Base-by-base conservation (phyloP, 2,113 vertebrate genomes). In the Campylomormyrus numenius region DNA sequence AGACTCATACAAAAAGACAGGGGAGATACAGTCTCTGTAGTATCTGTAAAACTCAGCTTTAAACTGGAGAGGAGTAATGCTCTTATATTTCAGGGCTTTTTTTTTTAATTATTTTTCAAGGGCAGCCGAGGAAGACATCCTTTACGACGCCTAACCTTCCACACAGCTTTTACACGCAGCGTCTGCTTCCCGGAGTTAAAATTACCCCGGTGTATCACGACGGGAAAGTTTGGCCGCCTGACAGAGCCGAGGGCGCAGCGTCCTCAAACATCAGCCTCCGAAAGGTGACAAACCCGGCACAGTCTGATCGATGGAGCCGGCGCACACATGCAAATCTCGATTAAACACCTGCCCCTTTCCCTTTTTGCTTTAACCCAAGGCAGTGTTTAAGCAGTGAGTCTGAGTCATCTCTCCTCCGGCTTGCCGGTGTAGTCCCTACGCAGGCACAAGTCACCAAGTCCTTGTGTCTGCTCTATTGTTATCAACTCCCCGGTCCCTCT, bases 381-480 rank as follows among this genome's bases (percentile, higher is more conserved):
- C 42, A 42, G 42, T 42, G 77, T 39, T 45, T 45, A 83, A 45
- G 42, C 77, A 9, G 31, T 42, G 77, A 45, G 35, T 83, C 77
- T 83, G 77, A 83, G 77, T 45, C 77, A 83, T 83, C 42, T 39
- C 77, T 21, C 35, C 31, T 45, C 27, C 35, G 35, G 13, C 15
- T 39, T 80, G 27, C 11, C 31, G 10, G 35, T 11, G 11, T 2
- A 39, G 17, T 39, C 27, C 74, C 77, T 83, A 39, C 19, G 39
- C 42, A 19, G 77, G 77, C 77, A 83, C 77, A 83, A 83, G 77
- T 83, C 77, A 83, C 77, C 39, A 85, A 85, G 42, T 85, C 83
- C 39, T 39, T 85, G 83, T n/a, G 83, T 85, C 83, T 85, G 83
- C 45, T 83, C 77, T 83, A 83, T 83, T 45, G 77, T 83, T 83